Base-by-base conservation (phyloP, 2,888 invertebrate genomes). In the Drosophila tanythrix region DNA sequence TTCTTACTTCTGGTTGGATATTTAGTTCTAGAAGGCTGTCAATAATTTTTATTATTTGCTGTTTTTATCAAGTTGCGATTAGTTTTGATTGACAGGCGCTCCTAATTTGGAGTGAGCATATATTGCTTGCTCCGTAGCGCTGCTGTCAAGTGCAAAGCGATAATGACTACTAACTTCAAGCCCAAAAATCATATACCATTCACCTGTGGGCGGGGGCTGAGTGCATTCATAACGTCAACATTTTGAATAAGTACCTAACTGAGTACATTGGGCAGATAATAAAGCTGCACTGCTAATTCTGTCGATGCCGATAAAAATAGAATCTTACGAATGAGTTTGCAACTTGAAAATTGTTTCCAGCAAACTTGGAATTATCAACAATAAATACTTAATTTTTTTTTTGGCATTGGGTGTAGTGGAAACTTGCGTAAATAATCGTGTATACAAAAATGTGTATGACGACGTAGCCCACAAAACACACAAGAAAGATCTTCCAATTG, bases 311-410 rank as follows among this genome's bases (percentile, higher is more conserved):
- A 68, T 86, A 83, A 78, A 86, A 70, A 86, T 86, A 88, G 81
- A 63, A 21, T 68, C 64, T 88, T 83, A 86, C 88, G 86, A 80
- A 86, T 66, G 33, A 53, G 33, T 71, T 63, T 21, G 64, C 55
- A 59, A 56, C 65, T 81, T 69, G 60, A 78, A 87, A 78, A 74
- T 60, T 79, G 70, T 76, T 81, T 70, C 65, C 60, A 80, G 69
- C 65, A 73, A 83, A 76, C 81, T 85, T 84, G 35, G 82, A 82
- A 78, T 81, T 88, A 88, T 82, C 79, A 76, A 79, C 79, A 82
- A 73, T 68, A 38, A 56, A 38, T 61, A 46, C 27, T 48, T 51
- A 71, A 79, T 66, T 66, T 48, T 62, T 70, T 61, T 27, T 69
- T 72, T 69, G 25, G 56, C 38, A 15, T 4, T 13, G 52, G 18